These are phyloP conservation scores for Zootermopsis nevadensis DNA, from an alignment of 2,888 invertebrate species.

Conservation along the genomic window DNA sequence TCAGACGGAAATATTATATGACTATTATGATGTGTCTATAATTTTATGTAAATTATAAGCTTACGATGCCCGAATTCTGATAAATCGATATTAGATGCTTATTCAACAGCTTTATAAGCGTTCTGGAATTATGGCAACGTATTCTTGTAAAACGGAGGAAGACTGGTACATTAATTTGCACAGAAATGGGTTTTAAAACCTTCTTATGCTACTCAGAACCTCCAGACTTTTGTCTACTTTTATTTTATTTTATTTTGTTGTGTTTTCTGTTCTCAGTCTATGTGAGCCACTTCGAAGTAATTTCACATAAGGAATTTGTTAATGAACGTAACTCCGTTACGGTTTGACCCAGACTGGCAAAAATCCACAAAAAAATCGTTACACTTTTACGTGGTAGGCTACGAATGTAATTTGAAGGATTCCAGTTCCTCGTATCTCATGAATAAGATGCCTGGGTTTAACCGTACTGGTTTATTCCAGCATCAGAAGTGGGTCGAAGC, in stretches of 20 bases:
- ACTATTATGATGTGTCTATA: background rate
- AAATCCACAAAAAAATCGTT: slow-evolving; percentile 16
- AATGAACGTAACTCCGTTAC: slow-evolving; percentile 13
- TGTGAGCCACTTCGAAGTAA: background rate
- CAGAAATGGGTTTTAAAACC: background rate
- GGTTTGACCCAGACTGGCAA: slow-evolving; percentile 26
- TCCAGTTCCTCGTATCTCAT: slow-evolving; percentile 1
- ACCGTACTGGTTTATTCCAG: background rate
- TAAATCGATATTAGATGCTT: background rate
- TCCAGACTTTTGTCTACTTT: background rate
- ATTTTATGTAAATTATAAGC: background rate
- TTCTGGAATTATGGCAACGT: background rate
- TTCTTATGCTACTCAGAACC: background rate
- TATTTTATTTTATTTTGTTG: too few species aligned
- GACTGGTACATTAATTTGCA: background rate
- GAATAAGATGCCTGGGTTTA: background rate
- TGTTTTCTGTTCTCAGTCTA: background rate
- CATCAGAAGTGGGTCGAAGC: background rate
- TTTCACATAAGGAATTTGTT: background rate
- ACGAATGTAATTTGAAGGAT: background rate
- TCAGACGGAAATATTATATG: background rate
- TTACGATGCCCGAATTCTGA: background rate
- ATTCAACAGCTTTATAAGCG: background rate
- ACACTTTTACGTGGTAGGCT: slow-evolving; percentile 25
- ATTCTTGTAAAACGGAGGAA: background rate